Evolutionary conservation across 2,888 invertebrate species (phyloP).

Genomic region (Nemapogon koenigi): DNA sequence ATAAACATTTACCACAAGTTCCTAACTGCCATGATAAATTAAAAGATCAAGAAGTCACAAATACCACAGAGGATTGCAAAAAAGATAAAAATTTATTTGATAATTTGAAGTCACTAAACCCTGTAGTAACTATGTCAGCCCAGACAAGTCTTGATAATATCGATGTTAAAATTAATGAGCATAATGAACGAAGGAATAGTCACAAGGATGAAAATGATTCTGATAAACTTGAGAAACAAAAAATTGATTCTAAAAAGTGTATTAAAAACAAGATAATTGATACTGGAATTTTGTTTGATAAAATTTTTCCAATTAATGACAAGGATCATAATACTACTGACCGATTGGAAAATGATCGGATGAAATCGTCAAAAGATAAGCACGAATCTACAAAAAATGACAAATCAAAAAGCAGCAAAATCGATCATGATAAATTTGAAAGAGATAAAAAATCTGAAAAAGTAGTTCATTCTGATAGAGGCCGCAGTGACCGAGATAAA

Average conservation of each 20-base stretch:
- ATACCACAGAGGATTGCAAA: no score
- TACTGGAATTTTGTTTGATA: constrained; percentile 21
- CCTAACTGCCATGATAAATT: no score
- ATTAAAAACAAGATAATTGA: constrained; percentile 26
- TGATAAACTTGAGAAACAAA: constrained; percentile 23
- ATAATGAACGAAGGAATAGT: constrained; percentile 21
- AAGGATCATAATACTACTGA: constrained; percentile 40
- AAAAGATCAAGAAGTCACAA: no score
- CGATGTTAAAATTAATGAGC: constrained; percentile 11
- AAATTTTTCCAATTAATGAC: constrained; percentile 30
- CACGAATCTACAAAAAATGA: constrained; percentile 36
- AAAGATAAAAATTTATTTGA: no score
- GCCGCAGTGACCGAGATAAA: constrained; percentile 31
- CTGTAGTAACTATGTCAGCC: no score
- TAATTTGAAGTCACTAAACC: no score
- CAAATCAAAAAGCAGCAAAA: constrained; percentile 33
- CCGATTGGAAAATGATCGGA: constrained; percentile 36
- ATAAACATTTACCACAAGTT: no score
- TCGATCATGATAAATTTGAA: constrained; percentile 35
- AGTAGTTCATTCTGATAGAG: constrained; percentile 21
- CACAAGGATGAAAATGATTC: constrained; percentile 27
- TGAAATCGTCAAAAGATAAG: constrained; percentile 47
- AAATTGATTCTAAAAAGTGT: constrained; percentile 23
- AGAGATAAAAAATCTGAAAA: constrained; percentile 32
- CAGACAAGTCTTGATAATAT: constrained; percentile 18